These are phyloP conservation scores for Deroplatys truncata DNA, from an alignment of 2,888 invertebrate genomes.

Conservation along the genomic window DNA sequence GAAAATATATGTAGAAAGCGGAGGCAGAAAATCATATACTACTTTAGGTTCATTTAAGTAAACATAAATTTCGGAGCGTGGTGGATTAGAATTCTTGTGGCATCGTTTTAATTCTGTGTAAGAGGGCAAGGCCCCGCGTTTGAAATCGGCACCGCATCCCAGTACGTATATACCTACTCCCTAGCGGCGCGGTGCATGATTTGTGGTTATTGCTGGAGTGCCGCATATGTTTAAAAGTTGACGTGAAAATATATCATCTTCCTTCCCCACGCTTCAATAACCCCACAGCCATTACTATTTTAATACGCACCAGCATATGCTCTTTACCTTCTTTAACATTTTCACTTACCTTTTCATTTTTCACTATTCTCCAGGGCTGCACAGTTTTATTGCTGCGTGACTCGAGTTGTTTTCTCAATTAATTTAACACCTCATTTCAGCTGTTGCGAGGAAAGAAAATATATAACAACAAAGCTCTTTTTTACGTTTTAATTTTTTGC, in stretches of 20 bases:
- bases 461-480: no score
- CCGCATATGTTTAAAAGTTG: constrained; percentile 25
- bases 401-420: no score
- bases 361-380: not conserved
- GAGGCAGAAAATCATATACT: not conserved
- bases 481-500: no score
- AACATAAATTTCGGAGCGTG: not conserved
- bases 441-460: no score
- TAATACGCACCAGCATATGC: not conserved
- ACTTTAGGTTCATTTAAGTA: constrained; percentile 10
- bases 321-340: not conserved
- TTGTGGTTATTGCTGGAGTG: constrained; percentile 22
- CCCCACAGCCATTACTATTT: not conserved
- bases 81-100: not conserved
- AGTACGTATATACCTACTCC: not conserved
- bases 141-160: constrained; percentile 8
- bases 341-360: not conserved
- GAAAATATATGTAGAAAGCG: not conserved
- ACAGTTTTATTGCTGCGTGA: no score
- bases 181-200: constrained; percentile 12
- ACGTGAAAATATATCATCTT: constrained; percentile 20
- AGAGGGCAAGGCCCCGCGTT: not conserved
- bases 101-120: not conserved
- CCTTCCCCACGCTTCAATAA: not conserved
- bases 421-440: no score